A percentile compares a stretch with the other conserved stretches of the same genome.
These are phyloP conservation scores for Amphimallon solstitiale DNA, from an alignment of 2,888 invertebrate genomes.

Conservation along the genomic window DNA sequence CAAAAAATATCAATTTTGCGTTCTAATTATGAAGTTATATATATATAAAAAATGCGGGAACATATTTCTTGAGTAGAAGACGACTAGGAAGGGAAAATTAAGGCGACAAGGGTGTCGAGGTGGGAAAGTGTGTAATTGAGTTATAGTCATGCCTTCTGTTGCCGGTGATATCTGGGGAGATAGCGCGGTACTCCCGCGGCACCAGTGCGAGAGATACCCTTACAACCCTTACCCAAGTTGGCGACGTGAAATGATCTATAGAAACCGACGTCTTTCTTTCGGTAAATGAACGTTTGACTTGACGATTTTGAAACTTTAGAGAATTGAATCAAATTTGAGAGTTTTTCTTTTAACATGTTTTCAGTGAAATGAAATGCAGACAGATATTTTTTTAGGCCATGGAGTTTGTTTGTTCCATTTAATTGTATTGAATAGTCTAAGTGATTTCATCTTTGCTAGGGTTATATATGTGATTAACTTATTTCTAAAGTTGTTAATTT, in stretches of 20 bases:
- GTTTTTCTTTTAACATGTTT: conserved; percentile 21
- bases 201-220: conserved; percentile 37
- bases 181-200: conserved; percentile 38
- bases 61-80: conserved; percentile 27
- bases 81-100: conserved; percentile 39
- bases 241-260: conserved; percentile 37
- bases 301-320: conserved; percentile 19
- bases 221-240: conserved; percentile 38
- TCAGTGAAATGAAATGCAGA: background rate
- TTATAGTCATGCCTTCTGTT: conserved; percentile 60
- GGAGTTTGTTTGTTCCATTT: no score
- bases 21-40: no score
- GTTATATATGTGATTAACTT: no score
- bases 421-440: no score
- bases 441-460: no score
- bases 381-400: background rate
- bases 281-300: conserved; percentile 34
- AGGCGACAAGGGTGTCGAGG: conserved; percentile 50
- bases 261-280: conserved; percentile 36
- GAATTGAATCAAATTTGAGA: conserved; percentile 29
- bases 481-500: no score
- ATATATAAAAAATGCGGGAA: conserved; percentile 8
- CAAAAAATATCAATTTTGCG: no score
- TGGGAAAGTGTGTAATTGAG: conserved; percentile 61
- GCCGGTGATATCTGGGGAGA: conserved; percentile 55